Evolutionary conservation across 2,888 invertebrate genomes (phyloP).

Genomic region (Xestia rhomboidea): DNA sequence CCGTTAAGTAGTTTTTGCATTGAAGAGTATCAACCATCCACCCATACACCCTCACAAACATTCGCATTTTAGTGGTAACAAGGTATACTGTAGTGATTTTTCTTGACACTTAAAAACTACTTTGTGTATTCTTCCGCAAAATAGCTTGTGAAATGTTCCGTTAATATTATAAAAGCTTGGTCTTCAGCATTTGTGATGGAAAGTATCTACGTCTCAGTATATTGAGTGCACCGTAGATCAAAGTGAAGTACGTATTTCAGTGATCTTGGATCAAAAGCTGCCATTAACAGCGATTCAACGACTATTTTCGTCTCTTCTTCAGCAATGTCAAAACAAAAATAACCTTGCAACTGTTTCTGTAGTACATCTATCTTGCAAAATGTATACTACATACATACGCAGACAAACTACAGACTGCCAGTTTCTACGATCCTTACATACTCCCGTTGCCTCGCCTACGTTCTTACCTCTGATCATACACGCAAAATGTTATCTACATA

Average conservation of each 20-base stretch:
- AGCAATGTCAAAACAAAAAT: slow-evolving; percentile 56
- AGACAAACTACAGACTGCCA: background rate
- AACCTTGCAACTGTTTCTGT: slow-evolving; percentile 1
- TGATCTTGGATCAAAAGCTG: slow-evolving; percentile 37
- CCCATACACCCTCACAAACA: background rate
- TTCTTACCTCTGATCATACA: background rate
- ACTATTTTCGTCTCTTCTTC: slow-evolving; percentile 42
- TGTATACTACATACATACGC: background rate
- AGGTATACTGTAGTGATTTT: background rate
- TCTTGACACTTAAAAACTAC: background rate
- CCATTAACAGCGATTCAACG: slow-evolving; percentile 1
- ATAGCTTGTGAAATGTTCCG: too few species aligned
- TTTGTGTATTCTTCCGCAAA: too few species aligned
- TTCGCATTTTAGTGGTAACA: background rate
- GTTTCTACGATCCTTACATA: background rate
- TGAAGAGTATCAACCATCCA: background rate
- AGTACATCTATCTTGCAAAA: background rate
- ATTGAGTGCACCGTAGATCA: slow-evolving; percentile 3
- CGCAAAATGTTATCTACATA: background rate
- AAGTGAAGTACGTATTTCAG: slow-evolving; percentile 14
- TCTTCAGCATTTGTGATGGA: background rate
- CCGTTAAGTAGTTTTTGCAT: background rate
- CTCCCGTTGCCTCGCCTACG: background rate
- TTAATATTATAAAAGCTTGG: background rate
- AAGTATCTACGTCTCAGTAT: background rate